Evolutionary conservation across 2,888 invertebrate genomes (phyloP), one percentile per base, ranked within the genome.

Genomic region (Eupithecia exiguata): DNA sequence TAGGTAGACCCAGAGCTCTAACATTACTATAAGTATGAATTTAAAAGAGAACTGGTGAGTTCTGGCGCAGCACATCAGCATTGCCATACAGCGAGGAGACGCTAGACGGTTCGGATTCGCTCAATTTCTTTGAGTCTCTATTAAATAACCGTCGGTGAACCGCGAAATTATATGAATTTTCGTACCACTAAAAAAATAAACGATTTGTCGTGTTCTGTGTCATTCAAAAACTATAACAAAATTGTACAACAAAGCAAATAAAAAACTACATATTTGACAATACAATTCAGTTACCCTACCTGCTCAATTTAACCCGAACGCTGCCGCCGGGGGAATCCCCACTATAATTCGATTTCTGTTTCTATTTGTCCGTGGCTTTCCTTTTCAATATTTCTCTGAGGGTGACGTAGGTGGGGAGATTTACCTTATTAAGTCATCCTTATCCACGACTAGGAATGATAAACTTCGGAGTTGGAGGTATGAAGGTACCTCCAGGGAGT

Each of bases 301-400:
- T 73, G 63, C 70, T 74, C 74, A 71, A 72, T 74, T 71, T 74
- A 72, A 70, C 69, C 66, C 74, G 36, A 40, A 63, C 18, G 63
- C 63, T 30, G 68, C 70, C 74, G 38, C 40, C 67, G n/a, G 74
- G 72, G 68, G 49, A 53, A 61, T 69, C 36, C 43, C 36, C 35
- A 43, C 43, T 43, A 66, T 74, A 69, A 75, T 35, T 69, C 71
- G 61, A 71, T 75, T 72, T 72, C 30, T 69, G 25, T 71, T 66
- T 49, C 49, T 61, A 62, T 67, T 61, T 73, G 46, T 58, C 9
- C 12, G 35, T 43, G n/a, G 61, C 58, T 65, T 69, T 65, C n/a
- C 21, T 36, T 65, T 68, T 53, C 14, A 65, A 71, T 68, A 68
- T 62, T 35, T 63, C 63, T 53, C 35, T 35, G 35, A 35, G 2